Evolutionary conservation across 2,797 vertebrate species (phyloP).

Genomic region (Phoebastria nigripes): DNA sequence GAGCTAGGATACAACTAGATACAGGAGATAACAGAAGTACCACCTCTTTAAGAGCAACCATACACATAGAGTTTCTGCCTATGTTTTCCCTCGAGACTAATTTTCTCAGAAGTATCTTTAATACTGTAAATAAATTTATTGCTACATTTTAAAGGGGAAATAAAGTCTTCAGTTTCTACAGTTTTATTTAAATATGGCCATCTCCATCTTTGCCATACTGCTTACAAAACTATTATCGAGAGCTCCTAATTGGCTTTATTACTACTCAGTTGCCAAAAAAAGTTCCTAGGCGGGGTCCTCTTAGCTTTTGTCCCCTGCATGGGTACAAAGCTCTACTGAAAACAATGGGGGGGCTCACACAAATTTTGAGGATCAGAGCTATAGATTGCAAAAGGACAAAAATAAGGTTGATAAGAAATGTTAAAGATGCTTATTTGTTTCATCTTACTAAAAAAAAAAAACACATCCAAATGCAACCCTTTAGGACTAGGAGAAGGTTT

Average conservation of each 20-base stretch:
- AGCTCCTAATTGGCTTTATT: background rate
- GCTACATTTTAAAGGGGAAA: background rate
- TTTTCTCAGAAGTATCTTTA: background rate
- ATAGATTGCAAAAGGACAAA: background rate
- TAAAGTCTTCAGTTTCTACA: background rate
- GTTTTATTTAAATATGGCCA: background rate
- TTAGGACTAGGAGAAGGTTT: background rate
- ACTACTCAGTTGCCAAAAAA: background rate
- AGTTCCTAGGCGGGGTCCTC: background rate
- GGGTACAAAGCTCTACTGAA: accelerated
- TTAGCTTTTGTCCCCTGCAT: background rate
- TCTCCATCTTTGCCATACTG: background rate
- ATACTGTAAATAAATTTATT: background rate
- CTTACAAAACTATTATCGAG: background rate
- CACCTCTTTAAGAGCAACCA: background rate
- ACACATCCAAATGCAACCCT: background rate
- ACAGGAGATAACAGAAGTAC: background rate
- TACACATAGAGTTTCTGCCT: background rate
- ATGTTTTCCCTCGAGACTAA: background rate
- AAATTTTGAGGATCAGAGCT: background rate
- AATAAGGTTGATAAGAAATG: background rate
- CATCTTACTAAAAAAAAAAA: background rate
- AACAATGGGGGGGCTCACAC: background rate
- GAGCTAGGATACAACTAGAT: background rate
- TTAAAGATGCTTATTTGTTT: background rate